Evolutionary conservation across 2,113 vertebrate species (phyloP).

Genomic region (Pongo pygmaeus): DNA sequence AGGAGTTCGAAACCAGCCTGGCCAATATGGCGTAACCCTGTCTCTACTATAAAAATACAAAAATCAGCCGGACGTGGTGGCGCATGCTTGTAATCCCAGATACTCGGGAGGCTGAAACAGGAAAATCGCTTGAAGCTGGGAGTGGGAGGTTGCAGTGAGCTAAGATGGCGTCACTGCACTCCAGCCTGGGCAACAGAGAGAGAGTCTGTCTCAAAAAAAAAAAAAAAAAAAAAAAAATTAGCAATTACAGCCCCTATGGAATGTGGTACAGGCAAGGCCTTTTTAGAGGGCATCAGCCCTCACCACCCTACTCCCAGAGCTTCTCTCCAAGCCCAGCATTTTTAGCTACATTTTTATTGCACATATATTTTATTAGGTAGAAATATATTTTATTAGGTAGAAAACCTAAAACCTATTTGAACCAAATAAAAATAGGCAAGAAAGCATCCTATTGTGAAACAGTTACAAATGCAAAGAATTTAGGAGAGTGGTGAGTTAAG

Average conservation of each 20-base stretch:
- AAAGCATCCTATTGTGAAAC: neutral
- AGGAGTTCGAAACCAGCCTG: too few species aligned
- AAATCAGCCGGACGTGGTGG: too few species aligned
- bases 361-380: neutral
- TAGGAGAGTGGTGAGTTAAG: neutral
- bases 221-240: neutral
- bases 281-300: neutral
- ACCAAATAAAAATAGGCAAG: neutral
- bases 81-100: fast-evolving
- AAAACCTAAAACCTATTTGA: neutral
- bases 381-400: neutral
- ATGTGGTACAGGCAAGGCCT: neutral
- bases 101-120: too few species aligned
- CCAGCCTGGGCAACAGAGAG: too few species aligned
- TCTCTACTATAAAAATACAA: too few species aligned
- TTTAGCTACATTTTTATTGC: neutral
- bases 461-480: neutral
- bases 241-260: neutral
- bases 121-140: too few species aligned
- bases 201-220: neutral
- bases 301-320: neutral
- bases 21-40: too few species aligned
- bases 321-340: neutral
- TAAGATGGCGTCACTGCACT: too few species aligned
- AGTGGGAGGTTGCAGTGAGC: too few species aligned